These are phyloP conservation scores for Mastigias papua DNA, from an alignment of 30 jellyfish, hydroid and myxozoan species.

Conservation along the genomic window DNA sequence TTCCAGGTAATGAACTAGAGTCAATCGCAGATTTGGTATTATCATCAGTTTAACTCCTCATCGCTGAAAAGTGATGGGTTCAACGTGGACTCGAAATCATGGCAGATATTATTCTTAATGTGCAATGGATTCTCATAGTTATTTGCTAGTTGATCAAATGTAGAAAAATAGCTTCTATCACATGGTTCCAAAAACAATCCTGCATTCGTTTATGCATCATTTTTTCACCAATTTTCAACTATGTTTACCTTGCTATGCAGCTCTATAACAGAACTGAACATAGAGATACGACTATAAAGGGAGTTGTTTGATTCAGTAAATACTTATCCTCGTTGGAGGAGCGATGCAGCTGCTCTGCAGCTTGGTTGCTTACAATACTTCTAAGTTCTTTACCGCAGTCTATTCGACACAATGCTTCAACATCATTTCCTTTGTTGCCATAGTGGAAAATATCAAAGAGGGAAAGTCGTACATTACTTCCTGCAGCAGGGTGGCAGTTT, in stretches of 20 bases:
- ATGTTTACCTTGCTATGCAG: conserved; percentile 13
- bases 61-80: background rate
- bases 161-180: background rate
- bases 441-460: conserved; percentile 43
- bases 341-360: conserved; percentile 32
- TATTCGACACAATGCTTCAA: conserved; percentile 35
- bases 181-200: background rate
- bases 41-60: background rate
- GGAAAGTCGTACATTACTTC: conserved; percentile 12
- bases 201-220: background rate
- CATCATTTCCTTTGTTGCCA: background rate
- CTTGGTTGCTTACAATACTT: conserved; percentile 21
- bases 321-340: conserved; percentile 4
- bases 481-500: conserved; percentile 35
- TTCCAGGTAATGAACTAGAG: background rate
- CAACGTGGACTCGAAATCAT: background rate
- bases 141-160: background rate
- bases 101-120: background rate
- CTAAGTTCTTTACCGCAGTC: conserved; percentile 35
- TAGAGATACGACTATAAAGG: conserved; percentile 14
- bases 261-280: conserved; percentile 25
- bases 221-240: background rate
- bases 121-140: background rate
- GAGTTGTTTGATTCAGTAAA: conserved; percentile 45
- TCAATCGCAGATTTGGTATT: background rate